Percentiles rank a stretch among this genome's conserved stretches.
Conservation (phyloP, 2,113 vertebrate genomes). For the Atractosteus spatula region DNA sequence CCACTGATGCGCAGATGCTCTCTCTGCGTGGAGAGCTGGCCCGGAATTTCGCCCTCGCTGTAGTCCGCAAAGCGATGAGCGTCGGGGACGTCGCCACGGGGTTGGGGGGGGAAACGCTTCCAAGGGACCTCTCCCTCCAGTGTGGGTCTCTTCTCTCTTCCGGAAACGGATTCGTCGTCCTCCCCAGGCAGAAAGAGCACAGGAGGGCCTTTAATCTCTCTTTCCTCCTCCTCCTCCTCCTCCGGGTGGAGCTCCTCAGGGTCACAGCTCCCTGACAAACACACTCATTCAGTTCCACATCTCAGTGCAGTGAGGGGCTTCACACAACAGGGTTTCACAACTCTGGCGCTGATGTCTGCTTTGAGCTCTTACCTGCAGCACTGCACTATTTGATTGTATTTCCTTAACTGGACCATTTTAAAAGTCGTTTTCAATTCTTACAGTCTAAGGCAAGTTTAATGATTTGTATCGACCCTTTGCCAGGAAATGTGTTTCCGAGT, state of each 20-base stretch:
- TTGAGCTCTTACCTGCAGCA: not conserved
- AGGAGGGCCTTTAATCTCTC: conserved; percentile 15
- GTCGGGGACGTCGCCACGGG: conserved; percentile 58
- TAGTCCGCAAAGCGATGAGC: conserved; percentile 39
- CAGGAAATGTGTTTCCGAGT: too few species aligned
- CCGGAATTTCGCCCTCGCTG: conserved; percentile 30
- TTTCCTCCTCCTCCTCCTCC: conserved; percentile 18
- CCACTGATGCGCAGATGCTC: conserved; percentile 22
- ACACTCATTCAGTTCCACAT: not conserved
- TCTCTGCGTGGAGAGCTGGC: conserved; percentile 27
- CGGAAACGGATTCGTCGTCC: not conserved
- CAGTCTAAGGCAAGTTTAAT: too few species aligned
- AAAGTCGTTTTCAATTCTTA: too few species aligned
- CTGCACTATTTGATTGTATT: not conserved
- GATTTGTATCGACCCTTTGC: too few species aligned
- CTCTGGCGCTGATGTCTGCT: not conserved
- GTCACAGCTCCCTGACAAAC: conserved; percentile 48
- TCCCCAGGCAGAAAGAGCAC: not conserved
- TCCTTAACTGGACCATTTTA: not conserved
- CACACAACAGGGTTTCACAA: not conserved
- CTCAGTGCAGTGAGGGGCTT: not conserved
- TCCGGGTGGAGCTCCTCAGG: conserved; percentile 39
- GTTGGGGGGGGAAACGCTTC: conserved; percentile 47
- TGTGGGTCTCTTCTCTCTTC: conserved; percentile 35
- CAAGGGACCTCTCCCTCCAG: conserved; percentile 38